Percentiles rank a stretch among this genome's conserved stretches.
Evolutionary conservation across 2,888 invertebrate species (phyloP).

Genomic region (Phyto melanocephala): DNA sequence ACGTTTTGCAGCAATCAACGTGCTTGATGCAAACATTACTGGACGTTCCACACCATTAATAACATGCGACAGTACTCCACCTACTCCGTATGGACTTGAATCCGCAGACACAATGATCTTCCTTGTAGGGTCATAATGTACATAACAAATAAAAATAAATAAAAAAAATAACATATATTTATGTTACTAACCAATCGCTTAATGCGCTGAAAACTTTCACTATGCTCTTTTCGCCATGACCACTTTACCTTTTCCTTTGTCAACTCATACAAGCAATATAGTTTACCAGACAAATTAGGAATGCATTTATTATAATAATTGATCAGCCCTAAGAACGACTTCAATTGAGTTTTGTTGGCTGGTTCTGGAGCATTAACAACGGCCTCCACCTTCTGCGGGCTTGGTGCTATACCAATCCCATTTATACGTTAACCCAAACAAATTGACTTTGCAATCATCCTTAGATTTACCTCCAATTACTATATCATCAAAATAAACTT

Average conservation of each 20-base stretch:
- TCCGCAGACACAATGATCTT: slow-evolving; percentile 26
- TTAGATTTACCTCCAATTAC: background rate
- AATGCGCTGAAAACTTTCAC: slow-evolving; percentile 35
- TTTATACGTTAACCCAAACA: slow-evolving; percentile 48
- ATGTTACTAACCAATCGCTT: slow-evolving; percentile 17
- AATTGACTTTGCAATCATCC: background rate
- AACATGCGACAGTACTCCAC: slow-evolving; percentile 23
- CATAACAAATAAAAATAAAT: no score
- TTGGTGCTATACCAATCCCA: slow-evolving; percentile 40
- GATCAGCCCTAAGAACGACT: background rate
- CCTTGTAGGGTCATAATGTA: background rate
- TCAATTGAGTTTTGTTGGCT: slow-evolving; percentile 30
- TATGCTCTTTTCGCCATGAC: background rate
- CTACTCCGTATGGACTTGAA: slow-evolving; percentile 43
- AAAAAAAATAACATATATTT: no score
- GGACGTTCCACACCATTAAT: slow-evolving; percentile 35
- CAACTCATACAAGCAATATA: no score
- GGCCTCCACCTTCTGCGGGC: slow-evolving; percentile 24
- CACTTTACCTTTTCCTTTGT: no score
- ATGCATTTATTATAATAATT: slow-evolving; percentile 36
- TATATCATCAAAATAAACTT: slow-evolving; percentile 13
- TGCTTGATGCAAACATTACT: slow-evolving; percentile 42
- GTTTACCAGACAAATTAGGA: slow-evolving; percentile 47
- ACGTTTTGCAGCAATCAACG: slow-evolving; percentile 10
- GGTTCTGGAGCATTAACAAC: background rate